Evolutionary conservation across 2,888 invertebrate genomes (phyloP).

Genomic region (Hybos culiciformis): DNA sequence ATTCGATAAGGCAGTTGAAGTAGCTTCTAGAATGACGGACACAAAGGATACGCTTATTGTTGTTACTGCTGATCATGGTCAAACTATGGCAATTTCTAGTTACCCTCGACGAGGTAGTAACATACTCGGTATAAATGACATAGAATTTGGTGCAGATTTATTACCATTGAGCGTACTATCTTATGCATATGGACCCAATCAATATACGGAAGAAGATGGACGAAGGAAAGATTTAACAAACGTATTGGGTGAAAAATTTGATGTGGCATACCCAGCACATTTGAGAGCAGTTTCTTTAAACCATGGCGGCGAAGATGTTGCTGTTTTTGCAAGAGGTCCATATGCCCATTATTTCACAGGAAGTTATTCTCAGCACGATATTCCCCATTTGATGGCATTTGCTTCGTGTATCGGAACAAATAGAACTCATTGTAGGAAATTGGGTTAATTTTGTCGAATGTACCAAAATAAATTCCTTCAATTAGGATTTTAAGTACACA

Average conservation of each 20-base stretch:
- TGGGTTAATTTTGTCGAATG: no score
- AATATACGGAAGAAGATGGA: conserved; percentile 20
- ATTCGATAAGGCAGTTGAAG: conserved; percentile 52
- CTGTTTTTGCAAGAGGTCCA: conserved; percentile 59
- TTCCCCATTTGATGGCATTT: conserved; percentile 60
- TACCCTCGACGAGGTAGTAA: conserved; percentile 46
- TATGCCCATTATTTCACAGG: conserved; percentile 67
- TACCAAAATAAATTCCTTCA: no score
- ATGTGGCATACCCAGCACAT: conserved; percentile 35
- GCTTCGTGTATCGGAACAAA: conserved; percentile 57
- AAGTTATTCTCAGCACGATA: conserved; percentile 58
- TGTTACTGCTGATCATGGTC: conserved; percentile 65
- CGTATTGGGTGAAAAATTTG: neutral
- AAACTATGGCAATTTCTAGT: conserved; percentile 59
- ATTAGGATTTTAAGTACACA: no score
- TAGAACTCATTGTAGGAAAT: neutral
- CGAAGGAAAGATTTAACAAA: conserved; percentile 13
- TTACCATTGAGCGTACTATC: conserved; percentile 53
- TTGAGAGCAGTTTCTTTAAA: conserved; percentile 41
- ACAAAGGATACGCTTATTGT: conserved; percentile 66
- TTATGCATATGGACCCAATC: conserved; percentile 54
- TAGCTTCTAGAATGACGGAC: conserved; percentile 44
- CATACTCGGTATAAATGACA: conserved; percentile 37
- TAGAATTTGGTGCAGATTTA: conserved; percentile 26
- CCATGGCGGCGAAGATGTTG: conserved; percentile 67